Evolutionary conservation across 2,888 invertebrate genomes (phyloP).

Genomic region (Aleiodes testaceus): DNA sequence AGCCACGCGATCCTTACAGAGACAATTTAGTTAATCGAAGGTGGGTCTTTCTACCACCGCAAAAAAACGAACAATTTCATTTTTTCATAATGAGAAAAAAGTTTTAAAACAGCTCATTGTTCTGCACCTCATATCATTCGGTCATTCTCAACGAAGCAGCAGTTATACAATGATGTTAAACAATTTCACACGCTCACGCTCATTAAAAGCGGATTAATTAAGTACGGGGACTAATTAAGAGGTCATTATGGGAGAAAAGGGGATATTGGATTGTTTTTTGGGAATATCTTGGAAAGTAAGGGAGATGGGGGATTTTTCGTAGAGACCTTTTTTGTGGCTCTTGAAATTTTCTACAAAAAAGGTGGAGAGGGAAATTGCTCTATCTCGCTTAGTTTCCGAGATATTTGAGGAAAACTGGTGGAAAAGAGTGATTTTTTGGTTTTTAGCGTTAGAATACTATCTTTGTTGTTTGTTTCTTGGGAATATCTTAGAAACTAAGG

Average conservation of each 20-base stretch:
- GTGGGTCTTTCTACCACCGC: conserved; percentile 77
- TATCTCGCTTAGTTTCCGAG: background rate
- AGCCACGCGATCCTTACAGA: conserved; percentile 97
- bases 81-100: background rate
- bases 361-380: background rate
- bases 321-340: too few relatives aligned
- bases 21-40: conserved; percentile 99
- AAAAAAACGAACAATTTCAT: conserved; percentile 26
- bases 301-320: too few relatives aligned
- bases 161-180: too few relatives aligned
- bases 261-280: too few relatives aligned
- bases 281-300: too few relatives aligned
- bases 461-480: too few relatives aligned
- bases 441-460: background rate
- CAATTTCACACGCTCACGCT: too few relatives aligned
- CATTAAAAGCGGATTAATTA: too few relatives aligned
- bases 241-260: too few relatives aligned
- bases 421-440: background rate
- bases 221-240: too few relatives aligned
- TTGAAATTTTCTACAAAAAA: background rate
- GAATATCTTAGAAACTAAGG: too few relatives aligned
- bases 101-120: conserved; percentile 10
- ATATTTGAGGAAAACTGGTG: background rate
- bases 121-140: conserved; percentile 39
- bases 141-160: background rate